Conservation (phyloP, 2,797 vertebrate genomes). For the Falco biarmicus region DNA sequence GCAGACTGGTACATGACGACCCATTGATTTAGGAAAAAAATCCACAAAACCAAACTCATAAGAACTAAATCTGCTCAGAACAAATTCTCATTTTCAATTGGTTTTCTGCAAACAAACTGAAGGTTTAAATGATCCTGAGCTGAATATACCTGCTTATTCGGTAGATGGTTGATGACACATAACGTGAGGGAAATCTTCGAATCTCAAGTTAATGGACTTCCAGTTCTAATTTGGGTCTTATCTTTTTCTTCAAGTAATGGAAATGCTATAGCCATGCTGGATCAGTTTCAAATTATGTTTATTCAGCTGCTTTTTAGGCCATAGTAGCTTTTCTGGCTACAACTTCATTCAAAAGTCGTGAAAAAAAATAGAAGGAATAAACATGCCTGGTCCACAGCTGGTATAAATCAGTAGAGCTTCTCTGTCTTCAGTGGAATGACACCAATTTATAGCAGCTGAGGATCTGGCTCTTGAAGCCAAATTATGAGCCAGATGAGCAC, state of each 20-base stretch:
- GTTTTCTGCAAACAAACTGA: not conserved
- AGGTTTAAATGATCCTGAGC: not conserved
- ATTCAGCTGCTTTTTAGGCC: not conserved
- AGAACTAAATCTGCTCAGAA: not conserved
- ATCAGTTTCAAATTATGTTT: not conserved
- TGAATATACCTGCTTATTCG: not conserved
- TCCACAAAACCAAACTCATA: not conserved
- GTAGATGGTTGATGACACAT: not conserved
- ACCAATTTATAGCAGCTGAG: slow-evolving; percentile 51
- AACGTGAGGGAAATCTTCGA: not conserved
- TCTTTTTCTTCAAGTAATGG: not conserved
- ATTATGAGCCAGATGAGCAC: slow-evolving; percentile 57
- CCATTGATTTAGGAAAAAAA: not conserved
- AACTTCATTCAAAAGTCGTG: not conserved
- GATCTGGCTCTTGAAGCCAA: slow-evolving; percentile 35
- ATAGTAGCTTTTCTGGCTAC: not conserved
- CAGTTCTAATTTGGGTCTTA: not conserved
- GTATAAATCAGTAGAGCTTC: slow-evolving; percentile 17
- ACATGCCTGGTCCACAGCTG: slow-evolving; percentile 17
- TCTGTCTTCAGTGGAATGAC: slow-evolving; percentile 5
- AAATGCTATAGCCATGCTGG: not conserved
- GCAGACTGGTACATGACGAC: not conserved
- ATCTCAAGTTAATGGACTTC: not conserved
- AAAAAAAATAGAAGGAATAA: not conserved
- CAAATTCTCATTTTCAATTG: not conserved